A percentile compares a stretch with the other conserved stretches of the same genome.
phyloP scores from a whole-genome alignment of 2,797 vertebrate genomes.

The Neostethus bicornis region DNA sequence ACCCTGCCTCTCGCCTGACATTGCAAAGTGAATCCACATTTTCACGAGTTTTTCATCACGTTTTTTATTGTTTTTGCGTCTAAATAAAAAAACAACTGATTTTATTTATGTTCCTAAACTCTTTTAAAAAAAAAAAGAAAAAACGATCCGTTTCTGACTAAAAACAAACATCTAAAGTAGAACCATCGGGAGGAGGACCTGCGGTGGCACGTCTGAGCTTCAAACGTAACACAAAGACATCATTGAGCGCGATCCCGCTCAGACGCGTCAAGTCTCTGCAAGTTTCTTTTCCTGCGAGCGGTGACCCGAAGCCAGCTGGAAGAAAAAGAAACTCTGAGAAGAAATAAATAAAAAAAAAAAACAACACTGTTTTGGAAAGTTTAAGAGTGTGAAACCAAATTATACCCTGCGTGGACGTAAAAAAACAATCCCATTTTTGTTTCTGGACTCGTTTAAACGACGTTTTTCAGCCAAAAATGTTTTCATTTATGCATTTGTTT shows the following conservation, averaged over 20 bases:
- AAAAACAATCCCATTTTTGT: background rate
- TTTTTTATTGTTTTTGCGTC: too few relatives aligned
- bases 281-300: background rate
- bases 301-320: background rate
- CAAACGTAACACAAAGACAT: background rate
- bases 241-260: background rate
- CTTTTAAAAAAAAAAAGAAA: background rate
- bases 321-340: background rate
- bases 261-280: conserved; percentile 13
- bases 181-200: background rate
- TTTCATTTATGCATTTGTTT: too few relatives aligned
- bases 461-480: too few relatives aligned
- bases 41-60: background rate
- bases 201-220: background rate
- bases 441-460: too few relatives aligned
- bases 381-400: background rate
- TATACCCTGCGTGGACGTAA: background rate
- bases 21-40: background rate
- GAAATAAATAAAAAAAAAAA: background rate
- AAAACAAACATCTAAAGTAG: background rate
- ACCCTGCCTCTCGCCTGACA: too few relatives aligned
- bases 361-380: background rate
- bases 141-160: background rate
- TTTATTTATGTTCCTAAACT: too few relatives aligned
- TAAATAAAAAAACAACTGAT: background rate